These are phyloP conservation scores for Hipposideros larvatus DNA, from an alignment of 2,797 vertebrate genomes.

Conservation along the genomic window DNA sequence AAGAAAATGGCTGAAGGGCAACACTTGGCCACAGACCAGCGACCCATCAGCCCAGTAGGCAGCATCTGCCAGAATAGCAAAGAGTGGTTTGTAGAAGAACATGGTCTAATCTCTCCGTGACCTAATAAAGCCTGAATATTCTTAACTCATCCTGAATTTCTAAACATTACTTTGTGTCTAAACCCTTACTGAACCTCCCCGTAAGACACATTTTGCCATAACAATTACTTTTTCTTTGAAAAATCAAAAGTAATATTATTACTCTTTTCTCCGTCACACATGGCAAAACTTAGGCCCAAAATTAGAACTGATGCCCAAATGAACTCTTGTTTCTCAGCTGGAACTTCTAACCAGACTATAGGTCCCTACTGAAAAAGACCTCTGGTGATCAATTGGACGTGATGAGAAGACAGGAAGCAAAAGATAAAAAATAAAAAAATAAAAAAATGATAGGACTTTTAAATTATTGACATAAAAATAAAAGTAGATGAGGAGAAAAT, in stretches of 20 bases:
- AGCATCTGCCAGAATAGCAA: background rate
- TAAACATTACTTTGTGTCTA: slow-evolving; percentile 51
- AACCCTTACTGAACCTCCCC: slow-evolving; percentile 52
- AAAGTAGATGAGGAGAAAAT: slow-evolving; percentile 62
- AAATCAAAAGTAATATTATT: slow-evolving; percentile 55
- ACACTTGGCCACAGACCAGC: background rate
- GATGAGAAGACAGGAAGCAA: slow-evolving; percentile 73
- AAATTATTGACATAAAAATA: slow-evolving; percentile 70
- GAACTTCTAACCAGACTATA: slow-evolving; percentile 51
- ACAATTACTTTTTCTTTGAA: slow-evolving; percentile 54
- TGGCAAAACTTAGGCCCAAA: slow-evolving; percentile 17
- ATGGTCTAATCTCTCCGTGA: background rate
- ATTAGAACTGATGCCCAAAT: slow-evolving; percentile 30
- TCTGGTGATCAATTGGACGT: slow-evolving; percentile 65
- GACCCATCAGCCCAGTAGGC: background rate
- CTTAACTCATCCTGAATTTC: slow-evolving; percentile 45
- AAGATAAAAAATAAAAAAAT: slow-evolving; percentile 40
- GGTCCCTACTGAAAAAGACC: slow-evolving; percentile 50
- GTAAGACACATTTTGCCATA: slow-evolving; percentile 35
- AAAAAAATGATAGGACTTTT: slow-evolving; percentile 71
- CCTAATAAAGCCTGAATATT: slow-evolving; percentile 1
- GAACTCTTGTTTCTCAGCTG: slow-evolving; percentile 35
- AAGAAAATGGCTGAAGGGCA: slow-evolving; percentile 35
- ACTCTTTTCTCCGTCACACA: background rate
- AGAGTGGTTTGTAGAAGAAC: background rate